Evolutionary conservation across 2,113 vertebrate species (phyloP).

Genomic region (Ifrita kowaldi): DNA sequence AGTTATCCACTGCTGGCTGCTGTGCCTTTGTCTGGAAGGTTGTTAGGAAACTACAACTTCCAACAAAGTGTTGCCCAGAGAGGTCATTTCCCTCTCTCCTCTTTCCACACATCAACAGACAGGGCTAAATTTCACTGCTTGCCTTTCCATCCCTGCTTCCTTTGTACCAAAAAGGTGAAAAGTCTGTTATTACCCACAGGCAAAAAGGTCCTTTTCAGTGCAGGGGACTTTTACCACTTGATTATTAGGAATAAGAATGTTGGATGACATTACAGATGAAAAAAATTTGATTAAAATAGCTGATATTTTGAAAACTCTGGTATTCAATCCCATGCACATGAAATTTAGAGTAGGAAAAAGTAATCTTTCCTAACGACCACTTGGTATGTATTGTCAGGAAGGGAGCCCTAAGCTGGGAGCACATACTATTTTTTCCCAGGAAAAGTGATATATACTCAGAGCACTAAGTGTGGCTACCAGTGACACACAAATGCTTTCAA

Average conservation of each 20-base stretch:
- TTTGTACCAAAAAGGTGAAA: background rate
- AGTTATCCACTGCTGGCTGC: background rate
- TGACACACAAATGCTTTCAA: conserved; percentile 44
- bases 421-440: background rate
- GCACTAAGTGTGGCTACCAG: conserved; percentile 10
- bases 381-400: conserved; percentile 1
- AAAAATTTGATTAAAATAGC: background rate
- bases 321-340: background rate
- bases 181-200: background rate
- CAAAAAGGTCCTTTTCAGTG: background rate
- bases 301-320: background rate
- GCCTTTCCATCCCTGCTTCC: background rate
- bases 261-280: background rate
- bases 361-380: background rate
- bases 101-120: background rate
- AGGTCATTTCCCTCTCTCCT: background rate
- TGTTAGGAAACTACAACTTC: conserved; percentile 34
- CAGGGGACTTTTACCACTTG: background rate
- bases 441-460: conserved; percentile 46
- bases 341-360: background rate
- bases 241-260: background rate
- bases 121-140: background rate
- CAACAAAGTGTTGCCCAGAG: background rate
- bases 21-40: conserved; percentile 9
- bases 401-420: background rate